Base-by-base conservation (phyloP, 2,888 invertebrate species). In the Tortrix viridana region DNA sequence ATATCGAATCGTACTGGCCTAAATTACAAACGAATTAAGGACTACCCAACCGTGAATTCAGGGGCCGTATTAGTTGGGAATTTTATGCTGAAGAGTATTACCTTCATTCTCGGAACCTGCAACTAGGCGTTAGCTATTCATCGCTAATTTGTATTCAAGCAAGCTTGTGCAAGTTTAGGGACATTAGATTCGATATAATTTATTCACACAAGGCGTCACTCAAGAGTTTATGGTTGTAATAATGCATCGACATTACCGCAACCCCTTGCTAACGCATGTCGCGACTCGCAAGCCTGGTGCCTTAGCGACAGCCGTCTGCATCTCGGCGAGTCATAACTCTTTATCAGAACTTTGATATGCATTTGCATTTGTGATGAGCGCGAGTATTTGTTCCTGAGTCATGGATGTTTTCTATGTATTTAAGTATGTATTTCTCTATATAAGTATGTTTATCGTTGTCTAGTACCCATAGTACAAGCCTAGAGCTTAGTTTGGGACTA, bases 141-240 rank as follows among this genome's bases (percentile, higher is more conserved):
- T 48, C 32, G 41, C 52, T 63, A 47, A 63, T 63, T 63, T 63
- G 47, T 58, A 63, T 58, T 53, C 58, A 58, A 43, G 63, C 63
- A 47, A 48, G 44, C 38, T 57, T 38, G 55, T 16, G 7, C 16
- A 46, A 57, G 50, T 62, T 62, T 47, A 50, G 20, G 26, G 54
- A 23, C 22, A 44, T 56, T 43, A 49, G 43, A 57, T 62, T 56
- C 37, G 14, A 20, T 41, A 46, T 57, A 18, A 57, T 52, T 62
- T 57, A 62, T 62, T 50, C 56, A 56, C 19, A 52, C 49, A 41
- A 19, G 32, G 32, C 49, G 56, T 46, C 56, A 49, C 55, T 46
- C 61, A 47, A 57, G 62, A 52, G 62, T 47, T 54, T 55, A 57
- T 38, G 62, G n/a, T 44, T 22, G 43, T 46, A 57, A 62, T 62